phyloP scores from a whole-genome alignment of 1,140 invertebrate species.

The Drosophila neocordata region DNA sequence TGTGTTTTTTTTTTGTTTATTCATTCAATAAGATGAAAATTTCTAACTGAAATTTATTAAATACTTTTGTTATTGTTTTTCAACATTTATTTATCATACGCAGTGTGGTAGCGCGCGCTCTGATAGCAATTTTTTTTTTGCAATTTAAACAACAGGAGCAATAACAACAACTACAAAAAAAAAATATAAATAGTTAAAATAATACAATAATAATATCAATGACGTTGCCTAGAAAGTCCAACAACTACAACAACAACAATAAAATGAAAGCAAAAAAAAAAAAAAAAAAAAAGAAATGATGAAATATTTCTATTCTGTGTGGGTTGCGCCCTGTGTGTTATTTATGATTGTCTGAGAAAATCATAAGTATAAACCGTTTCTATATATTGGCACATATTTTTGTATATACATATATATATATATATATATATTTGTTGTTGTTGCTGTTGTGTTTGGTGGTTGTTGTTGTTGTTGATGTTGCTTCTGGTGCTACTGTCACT shows the following conservation, averaged over 20 bases:
- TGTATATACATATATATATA: slow-evolving; percentile 52
- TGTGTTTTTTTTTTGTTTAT: slow-evolving; percentile 42
- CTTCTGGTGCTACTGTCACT: slow-evolving; percentile 49
- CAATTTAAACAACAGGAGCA: slow-evolving; percentile 34
- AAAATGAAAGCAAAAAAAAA: neutral
- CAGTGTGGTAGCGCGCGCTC: slow-evolving; percentile 58
- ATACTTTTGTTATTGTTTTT: slow-evolving; percentile 34
- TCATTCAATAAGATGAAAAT: neutral
- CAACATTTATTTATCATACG: slow-evolving; percentile 60
- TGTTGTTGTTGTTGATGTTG: slow-evolving; percentile 42
- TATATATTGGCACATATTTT: slow-evolving; percentile 64
- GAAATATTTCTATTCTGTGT: slow-evolving; percentile 54
- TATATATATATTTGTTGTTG: slow-evolving; percentile 48
- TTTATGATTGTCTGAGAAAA: slow-evolving; percentile 53
- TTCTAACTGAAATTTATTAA: slow-evolving; percentile 10
- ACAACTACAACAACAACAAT: slow-evolving; percentile 8
- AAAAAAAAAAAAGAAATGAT: slow-evolving; percentile 49
- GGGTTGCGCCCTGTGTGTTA: slow-evolving; percentile 35
- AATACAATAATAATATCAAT: slow-evolving; percentile 32
- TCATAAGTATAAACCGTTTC: slow-evolving; percentile 51
- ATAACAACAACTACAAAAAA: slow-evolving; percentile 28
- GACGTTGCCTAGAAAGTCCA: slow-evolving; percentile 11
- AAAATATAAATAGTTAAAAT: slow-evolving; percentile 32
- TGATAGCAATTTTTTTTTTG: slow-evolving; percentile 56
- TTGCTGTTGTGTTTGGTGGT: slow-evolving; percentile 38